A percentile compares a stretch with the other conserved stretches of the same genome.
These are phyloP conservation scores for Ataeniobius toweri DNA, from an alignment of 2,797 vertebrate species.

Conservation along the genomic window DNA sequence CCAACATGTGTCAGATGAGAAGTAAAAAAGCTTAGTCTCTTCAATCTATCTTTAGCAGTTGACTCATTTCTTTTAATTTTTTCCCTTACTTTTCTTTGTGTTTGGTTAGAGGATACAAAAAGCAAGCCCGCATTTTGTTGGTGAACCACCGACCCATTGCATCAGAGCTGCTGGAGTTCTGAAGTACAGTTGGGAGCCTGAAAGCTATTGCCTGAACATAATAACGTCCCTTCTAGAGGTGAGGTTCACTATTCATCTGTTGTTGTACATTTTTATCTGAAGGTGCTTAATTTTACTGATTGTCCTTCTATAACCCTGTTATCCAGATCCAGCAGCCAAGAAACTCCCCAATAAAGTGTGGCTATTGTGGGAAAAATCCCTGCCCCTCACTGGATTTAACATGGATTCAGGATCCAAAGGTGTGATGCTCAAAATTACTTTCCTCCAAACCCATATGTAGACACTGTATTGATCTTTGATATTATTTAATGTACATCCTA, in stretches of 20 bases:
- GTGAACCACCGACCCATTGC: constrained; percentile 25
- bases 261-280: too few species aligned
- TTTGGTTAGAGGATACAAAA: constrained; percentile 38
- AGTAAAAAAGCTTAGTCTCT: too few species aligned
- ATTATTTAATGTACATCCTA: not conserved
- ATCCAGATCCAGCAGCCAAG: constrained; percentile 19
- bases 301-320: not conserved
- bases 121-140: constrained; percentile 5
- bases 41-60: too few species aligned
- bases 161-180: constrained; percentile 66
- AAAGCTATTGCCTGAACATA: not conserved
- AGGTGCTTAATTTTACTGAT: too few species aligned
- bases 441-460: too few species aligned
- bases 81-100: constrained; percentile 6
- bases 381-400: constrained; percentile 49
- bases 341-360: constrained; percentile 53
- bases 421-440: constrained; percentile 22
- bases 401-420: constrained; percentile 39
- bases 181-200: constrained; percentile 69
- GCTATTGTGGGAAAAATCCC: constrained; percentile 64
- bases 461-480: not conserved
- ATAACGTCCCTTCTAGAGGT: too few species aligned
- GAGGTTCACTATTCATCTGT: too few species aligned
- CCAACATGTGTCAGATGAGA: too few species aligned
- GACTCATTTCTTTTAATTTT: too few species aligned